Evolutionary conservation across 1,140 invertebrate species (phyloP), one percentile per base, ranked within the genome.

Genomic region (Camponotus pennsylvanicus): DNA sequence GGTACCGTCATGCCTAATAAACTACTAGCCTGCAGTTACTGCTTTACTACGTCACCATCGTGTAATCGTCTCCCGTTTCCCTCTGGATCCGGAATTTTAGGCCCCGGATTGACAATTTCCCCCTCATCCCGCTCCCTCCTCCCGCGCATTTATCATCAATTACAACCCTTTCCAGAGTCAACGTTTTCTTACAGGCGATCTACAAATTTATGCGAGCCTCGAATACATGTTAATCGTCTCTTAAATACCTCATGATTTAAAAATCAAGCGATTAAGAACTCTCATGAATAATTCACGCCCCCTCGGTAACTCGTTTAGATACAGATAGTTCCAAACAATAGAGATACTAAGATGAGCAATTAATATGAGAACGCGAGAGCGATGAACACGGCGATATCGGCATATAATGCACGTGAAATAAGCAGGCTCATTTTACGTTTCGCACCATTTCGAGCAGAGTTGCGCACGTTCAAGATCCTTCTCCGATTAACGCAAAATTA

Each of bases 1-100:
- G 82, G 78, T 86, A 86, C 80, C 66, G 82, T 88, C 89, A 79
- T 88, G 89, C 86, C 86, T 89, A 88, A 90, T 90, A 90, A 90
- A 90, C 88, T 85, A 90, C 88, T 82, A 80, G 89, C 88, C 80
- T 59, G n/a, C 89, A 76, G 88, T 85, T 82, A 59, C 64, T 8
- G 69, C 67, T 79, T 21, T 52, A 52, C 8, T 45, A 45, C 79
- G 63, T 90, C 76, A 87, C 40, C 18, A 13, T 77, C 40, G 27
- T 52, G 45, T 78, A 78, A 78, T 86, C 83, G 55, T 67, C 27
- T 27, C 27, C 61, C 70, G 42, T 5, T 52, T 45, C 79, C 82
- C 76, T 89, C 61, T 66, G 55, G 49, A 59, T 52, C 1, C 9
- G 21, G 59, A 85, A 84, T 90, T 89, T 79, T 59, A 15, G 27